Evolutionary conservation across 2,113 vertebrate species (phyloP), one percentile per base, ranked within the genome.

Genomic region (Orcinus orca): DNA sequence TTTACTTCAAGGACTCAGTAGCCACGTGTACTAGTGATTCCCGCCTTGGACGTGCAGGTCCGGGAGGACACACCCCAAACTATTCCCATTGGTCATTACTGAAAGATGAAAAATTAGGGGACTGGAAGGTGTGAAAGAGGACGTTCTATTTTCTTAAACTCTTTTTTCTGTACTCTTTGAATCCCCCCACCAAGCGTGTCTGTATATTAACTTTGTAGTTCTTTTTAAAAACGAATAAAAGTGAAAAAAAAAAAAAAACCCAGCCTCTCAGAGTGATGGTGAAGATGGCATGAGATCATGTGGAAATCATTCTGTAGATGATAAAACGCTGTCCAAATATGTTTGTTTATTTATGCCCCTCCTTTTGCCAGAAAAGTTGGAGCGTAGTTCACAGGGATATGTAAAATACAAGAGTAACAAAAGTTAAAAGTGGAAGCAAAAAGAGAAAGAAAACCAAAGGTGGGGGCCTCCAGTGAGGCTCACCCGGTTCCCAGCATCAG

Each of bases 351-450:
- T 68, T 77, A 50, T 85, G 58, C 26, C 55, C 50, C 63, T 81
- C 38, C 70, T 95, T 63, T 79, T 50, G 26, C 50, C 83, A 50
- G 60, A 94, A 83, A 94, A 13, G 29, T 50, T n/a, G 5, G 18
- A 93, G 91, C 55, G n/a, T 36, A 86, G 23, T 71, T 85, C 65
- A 41, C 53, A 20, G 71, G 53, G 18, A 86, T 25, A 26, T 10
- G 0, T 18, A 3, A 26, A 58, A 58, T 29, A 38, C 38, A 62
- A 38, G 15, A 89, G 36, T 68, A 80, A 93, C 58, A 70, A 77
- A 87, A 96, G 60, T 63, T 71, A 62, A 85, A 95, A 81, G 60
- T 65, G 41, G 76, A 96, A 93, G 29, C 10, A 50, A 55, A 91
- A 53, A 41, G 79, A 93, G 73, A 50, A 74, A 88, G 60, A 50